Evolutionary conservation across 2,888 invertebrate genomes (phyloP), one percentile per base, ranked within the genome.

Genomic region (Neoascia interrupta): DNA sequence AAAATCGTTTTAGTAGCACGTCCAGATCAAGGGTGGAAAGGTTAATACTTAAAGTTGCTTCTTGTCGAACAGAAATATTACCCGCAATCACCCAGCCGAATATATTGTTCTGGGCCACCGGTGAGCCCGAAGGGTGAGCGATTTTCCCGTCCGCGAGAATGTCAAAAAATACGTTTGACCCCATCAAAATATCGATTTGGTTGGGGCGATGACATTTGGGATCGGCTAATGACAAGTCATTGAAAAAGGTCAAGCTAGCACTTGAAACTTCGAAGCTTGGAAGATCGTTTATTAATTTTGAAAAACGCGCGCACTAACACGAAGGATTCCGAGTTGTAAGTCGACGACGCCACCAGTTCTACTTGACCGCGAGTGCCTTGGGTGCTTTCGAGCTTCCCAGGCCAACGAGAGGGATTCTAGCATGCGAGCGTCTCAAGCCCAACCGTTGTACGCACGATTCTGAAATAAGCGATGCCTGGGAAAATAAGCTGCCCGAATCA

Each of bases 101-200:
- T 15, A 53, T 37, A 53, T 19, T 43, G 39, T n/a, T 28, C 15
- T 45, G 60, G 8, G 53, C 53, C 1, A 36, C 36, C 2, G 43
- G 51, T n/a, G 23, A 41, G 1, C 63, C 43, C 6, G 23, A 53
- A 2, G 41, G 54, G 56, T 54, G 47, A 3, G 16, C 16, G 3
- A 72, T 39, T 34, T 36, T 63, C 15, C 47, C 61, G 10, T 45
- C 28, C 8, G 8, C 1, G 8, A 54, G 41, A 8, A 53, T 34
- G 8, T 74, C 23, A 8, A 74, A 68, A 13, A 74, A 66, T 26
- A 66, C 15, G 23, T 66, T 53, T 6, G 68, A 43, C 0, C 68
- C 74, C 6, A 68, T 6, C 6, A 68, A 36, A 23, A 75, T 61
- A 15, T 75, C 68, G 36, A 75, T 54, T 47, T 45, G 31, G 5